Conservation (phyloP, 1,140 invertebrate genomes). For the Sitodiplosis mosellana region DNA sequence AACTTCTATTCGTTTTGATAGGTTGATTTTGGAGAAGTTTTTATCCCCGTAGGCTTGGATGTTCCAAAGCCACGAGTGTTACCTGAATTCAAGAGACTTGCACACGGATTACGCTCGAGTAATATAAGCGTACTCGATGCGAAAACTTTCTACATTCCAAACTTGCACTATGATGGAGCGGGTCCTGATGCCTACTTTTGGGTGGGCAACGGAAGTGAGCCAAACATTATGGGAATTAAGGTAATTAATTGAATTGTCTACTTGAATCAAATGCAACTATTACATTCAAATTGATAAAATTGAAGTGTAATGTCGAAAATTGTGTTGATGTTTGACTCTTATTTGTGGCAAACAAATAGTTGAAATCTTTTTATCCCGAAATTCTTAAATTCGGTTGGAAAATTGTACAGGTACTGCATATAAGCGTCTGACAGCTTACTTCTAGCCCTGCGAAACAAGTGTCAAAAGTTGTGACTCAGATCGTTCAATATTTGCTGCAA, state of each 20-base stretch:
- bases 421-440: too few relatives aligned
- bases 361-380: too few relatives aligned
- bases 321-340: too few relatives aligned
- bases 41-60: slow-evolving; percentile 52
- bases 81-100: slow-evolving; percentile 67
- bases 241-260: slow-evolving; percentile 28
- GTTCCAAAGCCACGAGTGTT: slow-evolving; percentile 55
- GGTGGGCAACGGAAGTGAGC: slow-evolving; percentile 72
- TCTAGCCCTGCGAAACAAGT: too few relatives aligned
- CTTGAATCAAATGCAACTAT: not conserved
- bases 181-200: slow-evolving; percentile 84
- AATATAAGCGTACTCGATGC: slow-evolving; percentile 81
- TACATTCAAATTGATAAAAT: not conserved
- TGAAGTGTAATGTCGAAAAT: not conserved
- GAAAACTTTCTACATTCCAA: slow-evolving; percentile 82
- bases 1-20: too few relatives aligned
- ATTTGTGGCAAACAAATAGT: too few relatives aligned
- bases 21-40: slow-evolving; percentile 74
- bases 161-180: slow-evolving; percentile 78
- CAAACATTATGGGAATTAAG: slow-evolving; percentile 64
- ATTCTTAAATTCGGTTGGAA: too few relatives aligned
- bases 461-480: too few relatives aligned
- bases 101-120: slow-evolving; percentile 72
- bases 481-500: too few relatives aligned
- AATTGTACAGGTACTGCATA: too few relatives aligned